phyloP scores from a whole-genome alignment of 1,140 invertebrate genomes.

The Helicoverpa zea region DNA sequence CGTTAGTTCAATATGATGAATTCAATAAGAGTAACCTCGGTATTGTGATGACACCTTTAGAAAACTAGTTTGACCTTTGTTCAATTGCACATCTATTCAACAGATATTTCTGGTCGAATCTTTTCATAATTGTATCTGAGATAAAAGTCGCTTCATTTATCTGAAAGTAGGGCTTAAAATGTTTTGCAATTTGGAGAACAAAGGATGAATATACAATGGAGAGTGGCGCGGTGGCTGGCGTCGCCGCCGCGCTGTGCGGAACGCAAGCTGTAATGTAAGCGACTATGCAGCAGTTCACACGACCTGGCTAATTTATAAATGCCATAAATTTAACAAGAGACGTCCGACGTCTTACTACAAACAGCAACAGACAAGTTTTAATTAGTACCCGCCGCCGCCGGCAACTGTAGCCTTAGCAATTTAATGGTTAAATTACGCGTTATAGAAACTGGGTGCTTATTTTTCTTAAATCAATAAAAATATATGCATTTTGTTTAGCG shows the following conservation, averaged over 20 bases:
- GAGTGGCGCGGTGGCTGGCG: background rate
- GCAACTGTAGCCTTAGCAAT: background rate
- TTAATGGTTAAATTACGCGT: conserved; percentile 1
- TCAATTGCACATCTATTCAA: background rate
- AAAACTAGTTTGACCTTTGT: conserved; percentile 32
- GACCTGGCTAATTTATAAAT: conserved; percentile 45
- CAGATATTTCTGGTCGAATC: background rate
- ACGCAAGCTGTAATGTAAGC: conserved; percentile 1
- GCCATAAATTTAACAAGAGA: conserved; percentile 56
- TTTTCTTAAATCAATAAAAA: too few species aligned
- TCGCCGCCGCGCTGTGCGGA: background rate
- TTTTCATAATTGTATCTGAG: conserved; percentile 27
- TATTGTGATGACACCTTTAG: background rate
- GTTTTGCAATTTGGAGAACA: conserved; percentile 28
- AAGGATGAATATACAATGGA: conserved; percentile 27
- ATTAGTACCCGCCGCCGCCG: conserved; percentile 15
- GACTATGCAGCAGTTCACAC: conserved; percentile 39
- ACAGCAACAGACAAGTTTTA: conserved; percentile 34
- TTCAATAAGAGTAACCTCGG: background rate
- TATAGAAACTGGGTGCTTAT: too few species aligned
- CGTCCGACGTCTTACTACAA: conserved; percentile 33
- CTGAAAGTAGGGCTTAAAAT: conserved; percentile 25
- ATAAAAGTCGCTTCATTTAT: conserved; percentile 36
- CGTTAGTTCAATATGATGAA: background rate
- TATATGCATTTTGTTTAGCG: too few species aligned